Evolutionary conservation across 2,797 vertebrate species (phyloP).

Genomic region (Threskiornis aethiopicus): DNA sequence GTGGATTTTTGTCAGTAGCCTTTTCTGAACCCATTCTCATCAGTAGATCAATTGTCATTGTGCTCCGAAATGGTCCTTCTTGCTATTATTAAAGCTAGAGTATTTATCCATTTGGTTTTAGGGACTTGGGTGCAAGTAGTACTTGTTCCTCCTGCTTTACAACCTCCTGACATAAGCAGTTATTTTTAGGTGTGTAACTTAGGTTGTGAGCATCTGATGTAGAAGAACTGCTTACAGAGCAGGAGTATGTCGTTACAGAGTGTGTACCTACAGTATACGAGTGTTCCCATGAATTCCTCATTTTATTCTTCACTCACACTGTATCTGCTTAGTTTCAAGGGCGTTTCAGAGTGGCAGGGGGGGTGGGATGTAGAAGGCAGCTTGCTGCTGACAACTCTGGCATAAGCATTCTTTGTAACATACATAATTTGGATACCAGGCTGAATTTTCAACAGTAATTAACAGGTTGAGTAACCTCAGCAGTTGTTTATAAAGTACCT

Average conservation of each 20-base stretch:
- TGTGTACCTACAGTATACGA: neutral
- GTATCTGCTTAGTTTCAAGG: constrained; percentile 50
- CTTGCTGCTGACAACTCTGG: constrained; percentile 44
- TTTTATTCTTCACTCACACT: constrained; percentile 38
- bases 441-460: constrained; percentile 47
- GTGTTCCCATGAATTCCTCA: constrained; percentile 32
- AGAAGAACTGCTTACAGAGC: constrained; percentile 57
- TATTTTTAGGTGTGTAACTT: constrained; percentile 39
- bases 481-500: constrained; percentile 55
- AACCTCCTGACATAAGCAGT: constrained; percentile 19
- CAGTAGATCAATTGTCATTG: constrained; percentile 39
- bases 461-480: constrained; percentile 56
- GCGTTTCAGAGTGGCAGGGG: constrained; percentile 16
- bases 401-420: constrained; percentile 24
- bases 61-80: neutral
- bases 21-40: constrained; percentile 46
- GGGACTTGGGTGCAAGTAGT: neutral
- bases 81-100: neutral
- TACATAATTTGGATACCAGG: constrained; percentile 41
- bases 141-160: constrained; percentile 41
- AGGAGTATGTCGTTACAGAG: neutral
- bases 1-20: constrained; percentile 41
- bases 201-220: constrained; percentile 11
- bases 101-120: neutral
- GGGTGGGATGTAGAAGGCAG: constrained; percentile 23